Base-by-base conservation (phyloP, 2,888 invertebrate genomes). In the Charanyca ferruginea region DNA sequence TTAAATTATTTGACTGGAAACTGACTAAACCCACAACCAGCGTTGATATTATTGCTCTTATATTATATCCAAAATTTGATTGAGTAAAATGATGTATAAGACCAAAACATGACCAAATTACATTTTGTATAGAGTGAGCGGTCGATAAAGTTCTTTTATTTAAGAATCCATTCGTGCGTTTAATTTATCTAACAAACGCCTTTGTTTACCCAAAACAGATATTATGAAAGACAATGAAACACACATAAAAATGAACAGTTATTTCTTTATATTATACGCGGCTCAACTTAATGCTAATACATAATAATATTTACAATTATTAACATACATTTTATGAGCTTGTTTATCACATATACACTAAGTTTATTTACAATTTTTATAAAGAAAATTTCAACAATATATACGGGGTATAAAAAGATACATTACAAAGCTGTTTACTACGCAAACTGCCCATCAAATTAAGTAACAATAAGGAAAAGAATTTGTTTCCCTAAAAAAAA, bases 291-390 rank as follows among this genome's bases (percentile, higher is more conserved):
- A 63, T 55, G 48, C 65, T 87, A 84, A 45, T 68, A 84, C 81
- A 81, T 80, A 78, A 80, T 83, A 78, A 74, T 93, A 93, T 93
- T 88, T 93, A 93, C 93, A 93, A 84, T 84, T 83, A 81, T 87
- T 79, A 87, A 87, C 86, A 87, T 81, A 83, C 73, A 77, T 83
- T 75, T 83, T 83, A 87, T 81, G 85, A 86, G 77, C 79, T 81
- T 80, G 48, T 69, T 79, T 81, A 85, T 86, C 81, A 87, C 81
- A 85, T 79, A 86, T 80, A 83, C 81, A 84, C 84, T 81, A 81
- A 74, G 23, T 69, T 65, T 83, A 83, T 84, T 76, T 83, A 82
- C 79, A 83, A 25, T 71, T 52, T 55, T 73, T 66, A 44, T 47
- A 59, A 23, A 64, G 18, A 63, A 32, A 22, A 25, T 61, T 54